Evolutionary conservation across 64 coral and sea anemone genomes (phyloP).

Genomic region (Stichodactyla mertensii): DNA sequence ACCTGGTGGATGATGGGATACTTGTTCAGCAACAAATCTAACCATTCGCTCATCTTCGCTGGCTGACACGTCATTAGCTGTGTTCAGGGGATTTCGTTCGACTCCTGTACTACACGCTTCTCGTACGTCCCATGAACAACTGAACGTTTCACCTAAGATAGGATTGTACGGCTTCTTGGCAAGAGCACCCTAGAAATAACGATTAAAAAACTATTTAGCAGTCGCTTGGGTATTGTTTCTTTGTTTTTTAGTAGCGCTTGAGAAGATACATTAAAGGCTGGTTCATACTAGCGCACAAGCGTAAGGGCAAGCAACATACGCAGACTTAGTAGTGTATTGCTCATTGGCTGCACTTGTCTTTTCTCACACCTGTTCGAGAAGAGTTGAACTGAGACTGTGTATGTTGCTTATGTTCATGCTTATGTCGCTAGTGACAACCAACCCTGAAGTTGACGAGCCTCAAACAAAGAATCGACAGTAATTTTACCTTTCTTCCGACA

Average conservation of each 20-base stretch:
- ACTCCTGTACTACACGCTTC: conserved; percentile 46
- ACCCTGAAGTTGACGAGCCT: too few relatives aligned
- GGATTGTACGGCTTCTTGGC: conserved; percentile 99
- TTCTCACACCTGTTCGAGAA: too few relatives aligned
- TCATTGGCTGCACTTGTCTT: too few relatives aligned
- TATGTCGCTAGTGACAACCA: too few relatives aligned
- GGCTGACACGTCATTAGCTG: conserved; percentile 33
- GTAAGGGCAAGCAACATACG: too few relatives aligned
- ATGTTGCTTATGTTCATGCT: too few relatives aligned
- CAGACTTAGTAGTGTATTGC: too few relatives aligned
- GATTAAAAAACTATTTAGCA: background rate
- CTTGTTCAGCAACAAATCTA: conserved; percentile 83
- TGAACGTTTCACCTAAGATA: conserved; percentile 89
- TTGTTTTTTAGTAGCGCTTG: background rate
- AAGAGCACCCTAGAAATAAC: conserved; percentile 60
- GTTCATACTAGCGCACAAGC: too few relatives aligned
- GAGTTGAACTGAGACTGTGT: too few relatives aligned
- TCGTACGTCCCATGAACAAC: conserved; percentile 78
- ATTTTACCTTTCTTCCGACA: conserved; percentile 81
- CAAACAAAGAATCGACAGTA: background rate
- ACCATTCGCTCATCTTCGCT: conserved; percentile 49
- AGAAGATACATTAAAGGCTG: too few relatives aligned
- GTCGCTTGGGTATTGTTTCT: too few relatives aligned
- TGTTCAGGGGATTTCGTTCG: conserved; percentile 32
- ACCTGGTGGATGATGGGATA: conserved; percentile 99